These are phyloP conservation scores for Cyprinodon variegatus DNA, from an alignment of 2,113 vertebrate genomes.

Conservation along the genomic window DNA sequence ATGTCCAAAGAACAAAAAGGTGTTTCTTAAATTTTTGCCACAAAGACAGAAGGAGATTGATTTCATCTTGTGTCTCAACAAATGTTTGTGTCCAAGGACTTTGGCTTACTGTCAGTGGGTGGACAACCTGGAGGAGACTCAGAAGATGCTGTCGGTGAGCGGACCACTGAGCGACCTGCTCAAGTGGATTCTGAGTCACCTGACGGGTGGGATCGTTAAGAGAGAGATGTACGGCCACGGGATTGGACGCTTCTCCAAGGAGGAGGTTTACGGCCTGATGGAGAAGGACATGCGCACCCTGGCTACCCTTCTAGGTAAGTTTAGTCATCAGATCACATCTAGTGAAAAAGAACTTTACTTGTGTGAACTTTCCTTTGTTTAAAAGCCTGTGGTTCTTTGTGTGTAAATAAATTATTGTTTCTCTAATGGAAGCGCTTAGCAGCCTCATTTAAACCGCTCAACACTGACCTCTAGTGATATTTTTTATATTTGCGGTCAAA, in stretches of 20 bases:
- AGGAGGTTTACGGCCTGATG: conserved; percentile 94
- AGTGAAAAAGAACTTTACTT: neutral
- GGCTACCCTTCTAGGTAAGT: conserved; percentile 88
- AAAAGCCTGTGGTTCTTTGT: neutral
- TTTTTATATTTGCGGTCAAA: neutral
- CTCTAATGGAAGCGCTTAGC: neutral
- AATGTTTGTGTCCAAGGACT: conserved; percentile 81
- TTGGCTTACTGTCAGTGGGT: conserved; percentile 98
- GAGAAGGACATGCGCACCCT: conserved; percentile 98
- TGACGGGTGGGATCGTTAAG: conserved; percentile 93
- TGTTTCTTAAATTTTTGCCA: neutral
- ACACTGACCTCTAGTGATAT: conserved; percentile 52
- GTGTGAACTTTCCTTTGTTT: neutral
- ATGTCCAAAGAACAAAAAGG: neutral
- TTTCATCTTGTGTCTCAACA: neutral
- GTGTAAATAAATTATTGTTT: neutral
- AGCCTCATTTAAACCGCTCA: neutral
- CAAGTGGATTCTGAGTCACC: conserved; percentile 94
- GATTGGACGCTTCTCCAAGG: conserved; percentile 95
- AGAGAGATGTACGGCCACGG: conserved; percentile 98
- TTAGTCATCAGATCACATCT: neutral
- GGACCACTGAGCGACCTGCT: conserved; percentile 94
- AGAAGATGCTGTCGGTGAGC: conserved; percentile 92
- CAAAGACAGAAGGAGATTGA: neutral
- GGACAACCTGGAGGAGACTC: conserved; percentile 95